Percentiles rank a stretch among this genome's conserved stretches.
Evolutionary conservation across 2,797 vertebrate species (phyloP).

Genomic region (Hylomyscus alleni): DNA sequence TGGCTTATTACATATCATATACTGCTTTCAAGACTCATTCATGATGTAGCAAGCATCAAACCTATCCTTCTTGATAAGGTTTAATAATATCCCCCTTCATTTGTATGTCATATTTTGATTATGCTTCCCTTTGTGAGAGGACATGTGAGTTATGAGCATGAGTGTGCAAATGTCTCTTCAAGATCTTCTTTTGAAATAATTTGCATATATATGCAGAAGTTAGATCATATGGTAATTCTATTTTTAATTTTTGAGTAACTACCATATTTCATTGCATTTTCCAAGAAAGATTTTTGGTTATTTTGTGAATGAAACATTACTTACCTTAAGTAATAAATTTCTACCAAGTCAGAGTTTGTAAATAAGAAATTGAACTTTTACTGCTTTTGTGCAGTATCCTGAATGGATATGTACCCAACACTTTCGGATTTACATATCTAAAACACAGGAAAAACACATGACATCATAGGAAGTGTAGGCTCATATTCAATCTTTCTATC

Average conservation of each 20-base stretch:
- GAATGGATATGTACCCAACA: not conserved
- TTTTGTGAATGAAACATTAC: slow-evolving; percentile 41
- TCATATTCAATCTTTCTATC: slow-evolving; percentile 2
- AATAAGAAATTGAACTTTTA: slow-evolving; percentile 41
- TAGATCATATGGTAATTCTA: slow-evolving; percentile 37
- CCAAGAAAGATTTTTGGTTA: not conserved
- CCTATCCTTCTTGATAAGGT: not conserved
- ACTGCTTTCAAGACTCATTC: not conserved
- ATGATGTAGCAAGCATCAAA: not conserved
- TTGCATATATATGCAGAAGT: slow-evolving; percentile 8
- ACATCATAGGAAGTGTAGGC: not conserved
- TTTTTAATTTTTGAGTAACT: slow-evolving; percentile 39
- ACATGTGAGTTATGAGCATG: not conserved
- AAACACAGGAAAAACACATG: not conserved
- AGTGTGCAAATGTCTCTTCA: not conserved
- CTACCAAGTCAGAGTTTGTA: slow-evolving; percentile 47
- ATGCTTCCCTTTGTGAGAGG: not conserved
- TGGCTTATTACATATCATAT: not conserved
- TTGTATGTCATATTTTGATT: not conserved
- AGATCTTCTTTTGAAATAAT: slow-evolving; percentile 5
- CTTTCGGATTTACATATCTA: slow-evolving; percentile 42
- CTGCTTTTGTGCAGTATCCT: slow-evolving; percentile 6
- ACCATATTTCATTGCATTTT: not conserved
- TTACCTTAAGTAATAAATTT: slow-evolving; percentile 31
- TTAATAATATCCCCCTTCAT: not conserved